Base-by-base conservation (phyloP, 2,888 invertebrate genomes). In the Calephelis perditalis region DNA sequence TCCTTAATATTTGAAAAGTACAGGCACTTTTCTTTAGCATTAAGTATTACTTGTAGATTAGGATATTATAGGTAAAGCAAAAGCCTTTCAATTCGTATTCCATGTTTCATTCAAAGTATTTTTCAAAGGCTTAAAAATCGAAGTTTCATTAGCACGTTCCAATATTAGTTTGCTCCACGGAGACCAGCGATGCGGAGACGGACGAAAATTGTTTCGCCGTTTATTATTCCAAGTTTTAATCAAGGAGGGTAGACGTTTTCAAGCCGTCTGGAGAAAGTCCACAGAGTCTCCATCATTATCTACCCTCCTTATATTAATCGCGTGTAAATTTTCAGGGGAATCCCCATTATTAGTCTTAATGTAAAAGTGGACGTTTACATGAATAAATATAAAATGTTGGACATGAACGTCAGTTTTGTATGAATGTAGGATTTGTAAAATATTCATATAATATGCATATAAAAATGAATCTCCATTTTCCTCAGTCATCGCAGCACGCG, bases 171-270 rank as follows among this genome's bases (percentile, higher is more conserved):
- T 77, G 76, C 78, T 74, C 72, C 72, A 70, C 72, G 70, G 72
- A 73, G 71, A 73, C 72, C 70, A 70, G 69, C 70, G 71, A 70
- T 74, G 73, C 76, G 8, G 75, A 74, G 74, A 72, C 76, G 75
- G 71, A 72, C 76, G 76, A 78, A 84, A 83, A 85, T 84, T 85
- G 82, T 86, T 84, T 83, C 80, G 75, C 74, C 82, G 82, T 85
- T 86, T 84, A 86, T 86, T 86, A 87, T 87, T 83, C 81, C 74
- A 73, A 81, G 82, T 86, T 88, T 88, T 88, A 88, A 88, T 88
- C 86, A 88, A 86, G 84, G 79, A 79, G 79, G 79, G 70, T 52
- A 77, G 75, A 74, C 72, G 71, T 64, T 63, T 63, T 67, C 72
- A 68, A 72, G 70, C 69, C 73, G 81, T 81, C 84, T 83, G 79